These are phyloP conservation scores for Falcunculus frontatus DNA, from an alignment of 2,113 vertebrate species.

Conservation along the genomic window DNA sequence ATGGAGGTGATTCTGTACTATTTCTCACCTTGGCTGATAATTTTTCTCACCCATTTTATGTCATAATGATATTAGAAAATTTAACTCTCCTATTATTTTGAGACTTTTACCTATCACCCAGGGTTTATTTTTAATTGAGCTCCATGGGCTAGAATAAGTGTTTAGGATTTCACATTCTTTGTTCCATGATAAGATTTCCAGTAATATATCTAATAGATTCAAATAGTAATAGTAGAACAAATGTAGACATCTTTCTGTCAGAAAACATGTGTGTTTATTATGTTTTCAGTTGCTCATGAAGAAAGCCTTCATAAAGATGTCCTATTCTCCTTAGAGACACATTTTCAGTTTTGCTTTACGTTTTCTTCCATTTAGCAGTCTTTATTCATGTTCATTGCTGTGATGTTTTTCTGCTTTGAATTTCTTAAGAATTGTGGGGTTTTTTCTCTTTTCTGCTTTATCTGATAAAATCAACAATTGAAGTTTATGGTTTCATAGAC, in stretches of 20 bases:
- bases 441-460: background rate
- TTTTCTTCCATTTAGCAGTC: background rate
- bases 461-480: background rate
- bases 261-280: background rate
- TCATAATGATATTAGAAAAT: background rate
- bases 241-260: background rate
- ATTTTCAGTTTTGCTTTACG: background rate
- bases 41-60: background rate
- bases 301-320: background rate
- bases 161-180: background rate
- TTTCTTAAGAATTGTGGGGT: background rate
- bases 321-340: background rate
- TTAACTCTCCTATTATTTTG: background rate
- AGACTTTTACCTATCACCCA: background rate
- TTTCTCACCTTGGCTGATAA: background rate
- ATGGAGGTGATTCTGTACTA: background rate
- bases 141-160: background rate
- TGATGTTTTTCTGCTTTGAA: background rate
- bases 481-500: background rate
- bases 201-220: background rate
- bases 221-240: background rate
- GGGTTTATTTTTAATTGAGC: background rate
- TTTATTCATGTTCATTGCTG: background rate
- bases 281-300: background rate
- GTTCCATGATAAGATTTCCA: background rate